Evolutionary conservation across 1,140 invertebrate species (phyloP).

Genomic region (Drosophila novamexicana): DNA sequence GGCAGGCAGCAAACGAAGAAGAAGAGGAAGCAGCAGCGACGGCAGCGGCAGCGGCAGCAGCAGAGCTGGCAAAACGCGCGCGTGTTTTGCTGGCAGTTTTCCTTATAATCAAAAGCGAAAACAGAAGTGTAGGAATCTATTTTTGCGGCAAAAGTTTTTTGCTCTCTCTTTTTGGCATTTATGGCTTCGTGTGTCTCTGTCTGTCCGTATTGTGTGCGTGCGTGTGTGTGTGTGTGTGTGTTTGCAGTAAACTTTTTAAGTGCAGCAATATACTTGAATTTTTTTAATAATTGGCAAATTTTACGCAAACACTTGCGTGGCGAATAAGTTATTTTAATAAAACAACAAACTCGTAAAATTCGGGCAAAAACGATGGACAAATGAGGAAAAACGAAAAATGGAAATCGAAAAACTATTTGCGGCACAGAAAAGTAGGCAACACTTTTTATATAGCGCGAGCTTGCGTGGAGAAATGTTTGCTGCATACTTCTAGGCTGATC

Average conservation of each 20-base stretch:
- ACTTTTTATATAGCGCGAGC: neutral
- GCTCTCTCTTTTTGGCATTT: constrained; percentile 33
- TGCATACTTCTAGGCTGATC: constrained; percentile 13
- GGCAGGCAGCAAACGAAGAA: constrained; percentile 45
- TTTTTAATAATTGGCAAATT: constrained; percentile 43
- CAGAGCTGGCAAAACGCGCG: constrained; percentile 37
- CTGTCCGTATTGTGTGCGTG: neutral
- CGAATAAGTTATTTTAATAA: constrained; percentile 40
- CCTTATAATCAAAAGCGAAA: constrained; percentile 20
- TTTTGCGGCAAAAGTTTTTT: constrained; percentile 49
- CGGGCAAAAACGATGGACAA: neutral
- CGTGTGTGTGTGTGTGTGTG: neutral
- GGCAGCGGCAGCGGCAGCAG: constrained; percentile 22
- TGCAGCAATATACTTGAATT: constrained; percentile 39
- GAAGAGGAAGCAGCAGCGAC: constrained; percentile 38
- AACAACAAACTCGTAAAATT: constrained; percentile 20
- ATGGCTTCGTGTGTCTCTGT: constrained; percentile 24
- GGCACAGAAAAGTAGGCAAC: constrained; percentile 5
- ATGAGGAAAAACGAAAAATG: neutral
- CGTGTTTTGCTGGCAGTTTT: constrained; percentile 33
- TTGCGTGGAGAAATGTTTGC: neutral
- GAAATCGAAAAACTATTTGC: neutral
- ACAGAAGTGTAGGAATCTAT: constrained; percentile 47
- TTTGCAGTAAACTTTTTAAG: constrained; percentile 44
- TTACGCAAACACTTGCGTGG: constrained; percentile 14